Percentiles rank a stretch among this genome's conserved stretches.
These are phyloP conservation scores for Conger conger DNA, from an alignment of 2,113 vertebrate genomes.

Conservation along the genomic window DNA sequence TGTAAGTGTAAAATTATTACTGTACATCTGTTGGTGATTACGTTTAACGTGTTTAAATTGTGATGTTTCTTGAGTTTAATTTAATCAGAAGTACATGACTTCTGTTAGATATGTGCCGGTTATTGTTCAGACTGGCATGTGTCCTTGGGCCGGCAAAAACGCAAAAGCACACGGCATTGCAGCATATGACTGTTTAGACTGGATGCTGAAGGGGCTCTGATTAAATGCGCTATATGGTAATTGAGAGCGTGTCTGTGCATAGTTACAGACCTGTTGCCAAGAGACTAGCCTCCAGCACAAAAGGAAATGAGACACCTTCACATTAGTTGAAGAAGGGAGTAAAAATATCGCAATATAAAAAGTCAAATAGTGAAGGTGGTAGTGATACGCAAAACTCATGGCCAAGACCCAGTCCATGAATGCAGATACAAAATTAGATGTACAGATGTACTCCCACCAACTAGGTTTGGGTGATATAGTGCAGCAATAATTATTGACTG, in stretches of 20 bases:
- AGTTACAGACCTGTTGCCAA: background rate
- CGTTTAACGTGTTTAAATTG: background rate
- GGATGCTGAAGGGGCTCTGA: background rate
- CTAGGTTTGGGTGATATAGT: too few species aligned
- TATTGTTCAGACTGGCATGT: background rate
- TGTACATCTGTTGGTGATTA: background rate
- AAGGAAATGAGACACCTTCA: background rate
- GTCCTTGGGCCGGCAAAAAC: background rate
- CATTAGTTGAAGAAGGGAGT: background rate
- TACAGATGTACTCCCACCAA: too few species aligned
- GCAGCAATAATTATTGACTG: too few species aligned
- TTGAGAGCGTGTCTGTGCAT: background rate
- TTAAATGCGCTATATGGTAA: background rate
- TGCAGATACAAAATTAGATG: too few species aligned
- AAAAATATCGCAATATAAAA: background rate
- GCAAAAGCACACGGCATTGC: background rate
- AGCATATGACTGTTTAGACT: background rate
- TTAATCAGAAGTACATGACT: background rate
- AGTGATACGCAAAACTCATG: too few species aligned
- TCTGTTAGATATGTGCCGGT: background rate
- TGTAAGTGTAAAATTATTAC: background rate
- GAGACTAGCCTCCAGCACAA: background rate
- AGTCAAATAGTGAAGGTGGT: background rate
- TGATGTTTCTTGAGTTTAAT: background rate
- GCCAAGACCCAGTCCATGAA: too few species aligned